Percentiles rank a stretch among this genome's conserved stretches.
Conservation (phyloP, 1,140 invertebrate genomes). For the Adoxophyes honmai region DNA sequence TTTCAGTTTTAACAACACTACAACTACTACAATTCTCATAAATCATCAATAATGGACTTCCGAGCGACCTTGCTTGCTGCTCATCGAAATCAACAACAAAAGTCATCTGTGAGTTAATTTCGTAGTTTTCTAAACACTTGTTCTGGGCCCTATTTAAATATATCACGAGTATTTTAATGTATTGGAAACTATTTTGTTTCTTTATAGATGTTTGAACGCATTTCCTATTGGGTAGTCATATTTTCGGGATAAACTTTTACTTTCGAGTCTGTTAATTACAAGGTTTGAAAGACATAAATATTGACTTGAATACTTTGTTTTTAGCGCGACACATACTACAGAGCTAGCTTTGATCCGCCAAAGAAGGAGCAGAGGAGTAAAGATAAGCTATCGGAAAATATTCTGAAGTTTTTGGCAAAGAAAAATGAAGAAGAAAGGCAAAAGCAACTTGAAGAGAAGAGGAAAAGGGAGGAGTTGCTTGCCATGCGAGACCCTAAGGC, state of each 20-base stretch:
- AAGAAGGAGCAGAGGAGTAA: conserved; percentile 86
- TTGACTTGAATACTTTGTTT: conserved; percentile 25
- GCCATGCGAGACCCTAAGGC: conserved; percentile 86
- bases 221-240: no score
- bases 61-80: conserved; percentile 67
- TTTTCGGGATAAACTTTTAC: neutral
- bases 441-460: conserved; percentile 81
- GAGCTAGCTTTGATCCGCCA: conserved; percentile 87
- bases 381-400: conserved; percentile 84
- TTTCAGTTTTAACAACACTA: conserved; percentile 26
- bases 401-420: conserved; percentile 89
- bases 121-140: neutral
- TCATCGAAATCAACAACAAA: conserved; percentile 73
- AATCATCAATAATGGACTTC: conserved; percentile 60
- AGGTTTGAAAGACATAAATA: neutral
- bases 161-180: neutral
- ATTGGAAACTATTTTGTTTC: conserved; percentile 43
- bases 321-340: conserved; percentile 79
- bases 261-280: neutral
- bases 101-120: conserved; percentile 65
- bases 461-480: conserved; percentile 81
- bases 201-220: neutral
- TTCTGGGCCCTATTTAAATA: conserved; percentile 9
- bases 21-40: conserved; percentile 16
- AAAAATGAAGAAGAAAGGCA: conserved; percentile 87